A percentile compares a stretch with the other conserved stretches of the same genome.
Conservation (phyloP, 2,888 invertebrate genomes). For the Lasius platythorax region DNA sequence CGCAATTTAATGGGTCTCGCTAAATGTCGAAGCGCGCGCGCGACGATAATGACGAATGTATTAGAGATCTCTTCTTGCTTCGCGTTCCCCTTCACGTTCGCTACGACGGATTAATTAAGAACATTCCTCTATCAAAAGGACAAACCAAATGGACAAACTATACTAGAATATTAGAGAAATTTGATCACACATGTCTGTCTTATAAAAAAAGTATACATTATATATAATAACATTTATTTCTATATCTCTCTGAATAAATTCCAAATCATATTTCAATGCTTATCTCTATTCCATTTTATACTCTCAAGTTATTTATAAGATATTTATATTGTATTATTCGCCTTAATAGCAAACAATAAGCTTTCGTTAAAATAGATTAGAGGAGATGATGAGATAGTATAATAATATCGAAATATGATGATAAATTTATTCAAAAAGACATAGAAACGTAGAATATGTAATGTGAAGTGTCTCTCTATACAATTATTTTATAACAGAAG, state of each 20-base stretch:
- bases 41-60: constrained; percentile 25
- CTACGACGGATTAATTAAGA: constrained; percentile 10
- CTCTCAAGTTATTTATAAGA: background rate
- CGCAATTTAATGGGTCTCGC: constrained; percentile 21
- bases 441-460: background rate
- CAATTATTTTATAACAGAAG: background rate
- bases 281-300: background rate
- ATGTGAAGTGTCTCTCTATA: too few species aligned
- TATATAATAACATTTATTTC: background rate
- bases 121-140: background rate
- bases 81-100: background rate
- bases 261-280: background rate
- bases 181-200: background rate
- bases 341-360: background rate
- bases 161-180: background rate
- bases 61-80: constrained; percentile 10
- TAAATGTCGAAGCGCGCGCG: constrained; percentile 25
- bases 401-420: background rate
- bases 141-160: background rate
- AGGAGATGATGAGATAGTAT: background rate
- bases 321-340: background rate
- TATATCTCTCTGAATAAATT: background rate
- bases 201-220: background rate
- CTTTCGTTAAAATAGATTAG: background rate
- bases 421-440: background rate